A percentile compares a stretch with the other conserved stretches of the same genome.
phyloP scores from a whole-genome alignment of 2,113 vertebrate species.

The Rhipidura dahli region DNA sequence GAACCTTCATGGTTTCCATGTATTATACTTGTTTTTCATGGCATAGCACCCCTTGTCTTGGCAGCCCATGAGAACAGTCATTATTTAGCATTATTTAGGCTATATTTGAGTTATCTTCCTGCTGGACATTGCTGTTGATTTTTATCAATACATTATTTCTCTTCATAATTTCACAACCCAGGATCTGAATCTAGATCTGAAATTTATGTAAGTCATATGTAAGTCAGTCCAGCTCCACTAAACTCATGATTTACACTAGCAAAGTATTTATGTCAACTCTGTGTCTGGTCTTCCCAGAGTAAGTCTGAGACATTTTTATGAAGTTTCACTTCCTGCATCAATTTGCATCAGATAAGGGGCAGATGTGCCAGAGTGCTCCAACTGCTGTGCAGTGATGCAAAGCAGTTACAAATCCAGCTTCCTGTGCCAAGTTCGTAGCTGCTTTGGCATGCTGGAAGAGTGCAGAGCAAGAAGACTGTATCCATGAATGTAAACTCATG shows the following conservation, averaged over 20 bases:
- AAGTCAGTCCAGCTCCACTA: not conserved
- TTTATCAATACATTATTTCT: not conserved
- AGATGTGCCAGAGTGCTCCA: not conserved
- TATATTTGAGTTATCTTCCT: not conserved
- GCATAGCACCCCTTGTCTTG: not conserved
- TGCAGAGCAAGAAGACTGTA: not conserved
- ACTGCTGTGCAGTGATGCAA: not conserved
- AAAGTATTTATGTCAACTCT: not conserved
- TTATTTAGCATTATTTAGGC: not conserved
- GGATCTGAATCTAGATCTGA: not conserved
- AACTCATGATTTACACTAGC: not conserved
- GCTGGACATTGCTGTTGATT: not conserved
- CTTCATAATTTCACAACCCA: not conserved
- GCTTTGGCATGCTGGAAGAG: not conserved
- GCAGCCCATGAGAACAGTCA: not conserved
- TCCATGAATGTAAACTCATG: not conserved
- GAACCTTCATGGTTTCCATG: not conserved
- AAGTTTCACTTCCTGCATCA: not conserved
- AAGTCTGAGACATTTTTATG: not conserved
- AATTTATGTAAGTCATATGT: not conserved
- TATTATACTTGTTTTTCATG: not conserved
- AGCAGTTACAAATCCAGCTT: not conserved
- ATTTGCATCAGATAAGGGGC: not conserved
- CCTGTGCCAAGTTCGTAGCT: not conserved
- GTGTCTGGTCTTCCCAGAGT: not conserved